Percentiles rank a stretch among this genome's conserved stretches.
Conservation (phyloP, 2,888 invertebrate species). For the Hesperia comma region DNA sequence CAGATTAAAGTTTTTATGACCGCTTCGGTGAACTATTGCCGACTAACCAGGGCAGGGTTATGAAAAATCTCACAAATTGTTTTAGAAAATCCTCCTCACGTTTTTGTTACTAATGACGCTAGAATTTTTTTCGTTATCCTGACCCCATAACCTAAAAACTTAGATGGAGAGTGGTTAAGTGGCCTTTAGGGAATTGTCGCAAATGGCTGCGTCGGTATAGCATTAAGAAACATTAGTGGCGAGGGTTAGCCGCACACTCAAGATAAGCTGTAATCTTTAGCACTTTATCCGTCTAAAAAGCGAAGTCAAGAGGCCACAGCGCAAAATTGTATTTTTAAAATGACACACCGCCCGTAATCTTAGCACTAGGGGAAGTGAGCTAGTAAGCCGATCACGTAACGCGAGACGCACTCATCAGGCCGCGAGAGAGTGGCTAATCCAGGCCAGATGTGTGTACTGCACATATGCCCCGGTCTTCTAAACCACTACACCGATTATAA, state of each 20-base stretch:
- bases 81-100: constrained; percentile 8
- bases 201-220: constrained; percentile 26
- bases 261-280: constrained; percentile 53
- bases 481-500: constrained; percentile 78
- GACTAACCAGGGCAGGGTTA: constrained; percentile 32
- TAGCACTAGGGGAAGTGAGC: constrained; percentile 57
- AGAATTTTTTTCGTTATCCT: constrained; percentile 5
- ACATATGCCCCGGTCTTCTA: constrained; percentile 75
- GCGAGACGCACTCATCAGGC: constrained; percentile 67
- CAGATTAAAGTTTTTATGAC: constrained; percentile 43
- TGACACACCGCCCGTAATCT: constrained; percentile 57
- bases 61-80: constrained; percentile 33
- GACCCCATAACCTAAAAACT: constrained; percentile 21
- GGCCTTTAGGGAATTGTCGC: constrained; percentile 29
- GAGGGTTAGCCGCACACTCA: constrained; percentile 50
- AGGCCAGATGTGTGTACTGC: constrained; percentile 64
- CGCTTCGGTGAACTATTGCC: constrained; percentile 53
- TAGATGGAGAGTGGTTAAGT: constrained; percentile 25
- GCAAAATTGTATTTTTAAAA: constrained; percentile 40
- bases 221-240: constrained; percentile 44
- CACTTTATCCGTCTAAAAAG: constrained; percentile 52
- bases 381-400: constrained; percentile 65
- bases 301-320: constrained; percentile 52
- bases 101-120: constrained; percentile 10
- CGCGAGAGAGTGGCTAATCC: constrained; percentile 61